These are phyloP conservation scores for Lasioglossum leucozonium DNA, from an alignment of 2,888 invertebrate genomes.

Conservation along the genomic window DNA sequence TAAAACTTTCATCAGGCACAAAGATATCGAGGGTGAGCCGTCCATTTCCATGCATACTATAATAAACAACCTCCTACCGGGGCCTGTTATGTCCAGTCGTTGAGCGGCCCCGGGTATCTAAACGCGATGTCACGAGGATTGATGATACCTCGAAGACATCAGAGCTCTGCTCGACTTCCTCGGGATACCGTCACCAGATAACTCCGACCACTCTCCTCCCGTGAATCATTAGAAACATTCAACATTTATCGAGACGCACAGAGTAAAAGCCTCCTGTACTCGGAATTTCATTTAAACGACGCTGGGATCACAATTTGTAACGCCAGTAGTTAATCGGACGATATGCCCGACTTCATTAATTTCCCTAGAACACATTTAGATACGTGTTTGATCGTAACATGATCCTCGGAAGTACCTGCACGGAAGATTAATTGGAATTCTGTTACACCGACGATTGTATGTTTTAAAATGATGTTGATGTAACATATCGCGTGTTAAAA, in stretches of 20 bases:
- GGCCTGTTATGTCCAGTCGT: slow-evolving; percentile 29
- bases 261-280: not conserved
- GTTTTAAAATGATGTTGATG: too few species aligned
- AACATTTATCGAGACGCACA: not conserved
- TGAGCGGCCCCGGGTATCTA: slow-evolving; percentile 42
- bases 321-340: not conserved
- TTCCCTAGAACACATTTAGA: not conserved
- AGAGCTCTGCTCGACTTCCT: slow-evolving; percentile 7
- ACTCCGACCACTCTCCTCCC: not conserved
- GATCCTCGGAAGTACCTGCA: not conserved
- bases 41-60: slow-evolving; percentile 3
- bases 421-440: not conserved
- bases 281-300: not conserved
- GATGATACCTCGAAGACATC: slow-evolving; percentile 29
- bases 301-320: not conserved
- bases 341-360: not conserved
- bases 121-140: slow-evolving; percentile 38
- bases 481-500: too few species aligned
- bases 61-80: slow-evolving; percentile 38
- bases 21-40: not conserved
- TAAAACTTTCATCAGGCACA: not conserved
- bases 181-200: not conserved
- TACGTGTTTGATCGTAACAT: not conserved
- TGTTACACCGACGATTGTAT: too few species aligned
- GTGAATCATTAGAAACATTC: not conserved